Evolutionary conservation across 1,140 invertebrate species (phyloP), one percentile per base, ranked within the genome.

Genomic region (Anastrepha obliqua): DNA sequence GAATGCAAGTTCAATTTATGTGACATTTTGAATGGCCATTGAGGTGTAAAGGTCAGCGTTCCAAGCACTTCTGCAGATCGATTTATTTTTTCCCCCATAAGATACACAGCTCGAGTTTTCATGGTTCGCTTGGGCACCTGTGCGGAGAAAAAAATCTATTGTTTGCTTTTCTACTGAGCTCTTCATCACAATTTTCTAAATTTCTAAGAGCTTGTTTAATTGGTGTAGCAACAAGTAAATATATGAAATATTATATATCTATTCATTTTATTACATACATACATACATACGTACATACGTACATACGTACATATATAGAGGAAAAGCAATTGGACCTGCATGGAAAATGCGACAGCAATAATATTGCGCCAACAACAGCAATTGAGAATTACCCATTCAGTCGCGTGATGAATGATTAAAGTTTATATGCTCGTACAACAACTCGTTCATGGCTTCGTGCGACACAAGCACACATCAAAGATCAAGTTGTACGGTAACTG

Each of bases 401-500:
- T 81, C 74, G 74, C 74, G 74, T 81, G 74, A 81, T 81, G 74
- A 81, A 81, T 81, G 44, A 81, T 81, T 81, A 81, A 81, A 81
- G 74, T 81, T 58, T 81, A 81, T 81, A 81, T 81, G 74, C 47
- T 81, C 74, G 17, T 81, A 55, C 47, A 81, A 81, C 9, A 81
- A 81, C 74, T 81, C 74, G 74, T 81, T 81, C 47, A 29, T 81
- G 44, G 15, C n/a, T 81, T 81, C 29, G 47, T 55, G 74, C 47
- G 17, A 51, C 70, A 55, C 51, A 55, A 8, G 2, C 51, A 55
- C 11, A 11, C 51, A 55, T 55, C 11, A 11, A 55, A 8, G 51
- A 55, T 55, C 51, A 2, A 55, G 51, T 55, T 55, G 51, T 55
- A 55, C 9, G 51, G 51, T 29, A 29, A 29, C 29, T 29, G n/a